Evolutionary conservation across 2,113 vertebrate species (phyloP).

Genomic region (Brachypodius melanocephalos): DNA sequence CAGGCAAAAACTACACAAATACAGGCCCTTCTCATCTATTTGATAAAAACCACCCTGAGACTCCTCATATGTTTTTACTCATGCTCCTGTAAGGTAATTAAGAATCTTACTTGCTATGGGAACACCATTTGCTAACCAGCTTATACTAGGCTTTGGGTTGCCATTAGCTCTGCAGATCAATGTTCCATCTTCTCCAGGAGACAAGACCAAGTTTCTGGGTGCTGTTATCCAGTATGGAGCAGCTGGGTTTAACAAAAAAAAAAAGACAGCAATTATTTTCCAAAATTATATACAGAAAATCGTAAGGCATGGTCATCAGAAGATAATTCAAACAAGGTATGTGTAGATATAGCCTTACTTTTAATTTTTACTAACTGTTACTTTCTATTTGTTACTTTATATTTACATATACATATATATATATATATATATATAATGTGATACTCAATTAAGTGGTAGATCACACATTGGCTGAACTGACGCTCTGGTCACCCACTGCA

Average conservation of each 20-base stretch:
- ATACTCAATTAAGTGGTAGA: neutral
- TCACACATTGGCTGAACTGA: neutral
- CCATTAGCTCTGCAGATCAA: slow-evolving; percentile 91
- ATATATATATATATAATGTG: too few species aligned
- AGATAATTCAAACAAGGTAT: neutral
- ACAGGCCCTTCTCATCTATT: neutral
- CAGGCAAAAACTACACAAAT: neutral
- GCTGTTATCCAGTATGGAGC: slow-evolving; percentile 93
- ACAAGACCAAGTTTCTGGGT: slow-evolving; percentile 88
- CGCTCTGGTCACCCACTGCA: neutral
- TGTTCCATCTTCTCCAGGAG: slow-evolving; percentile 86
- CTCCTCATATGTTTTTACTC: neutral
- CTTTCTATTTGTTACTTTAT: neutral
- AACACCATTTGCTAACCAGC: slow-evolving; percentile 88
- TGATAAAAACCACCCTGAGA: neutral
- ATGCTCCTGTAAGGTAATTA: neutral
- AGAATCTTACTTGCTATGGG: slow-evolving; percentile 86
- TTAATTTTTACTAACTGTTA: too few species aligned
- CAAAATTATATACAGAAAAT: neutral
- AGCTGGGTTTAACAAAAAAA: slow-evolving; percentile 74
- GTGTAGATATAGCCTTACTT: neutral
- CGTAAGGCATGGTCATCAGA: neutral
- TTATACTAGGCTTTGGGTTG: slow-evolving; percentile 87
- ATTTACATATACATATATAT: neutral
- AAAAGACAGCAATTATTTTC: neutral